These are phyloP conservation scores for Centroberyx gerrardi DNA, from an alignment of 2,797 vertebrate species.

Conservation along the genomic window DNA sequence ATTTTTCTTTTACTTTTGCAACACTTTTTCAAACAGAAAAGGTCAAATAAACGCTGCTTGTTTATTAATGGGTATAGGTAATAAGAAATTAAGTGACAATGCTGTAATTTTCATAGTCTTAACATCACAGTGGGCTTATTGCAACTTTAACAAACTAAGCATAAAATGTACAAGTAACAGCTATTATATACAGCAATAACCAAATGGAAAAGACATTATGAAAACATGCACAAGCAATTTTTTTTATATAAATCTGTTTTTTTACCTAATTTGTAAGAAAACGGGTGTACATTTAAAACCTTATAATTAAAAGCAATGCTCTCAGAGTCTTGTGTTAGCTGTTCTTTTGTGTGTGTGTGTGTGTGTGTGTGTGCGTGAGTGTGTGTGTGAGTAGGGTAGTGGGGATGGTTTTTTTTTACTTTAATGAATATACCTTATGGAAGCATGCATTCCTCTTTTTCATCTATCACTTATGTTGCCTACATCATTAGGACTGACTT, in stretches of 20 bases:
- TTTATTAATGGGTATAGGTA: neutral
- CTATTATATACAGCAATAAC: neutral
- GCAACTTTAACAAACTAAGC: neutral
- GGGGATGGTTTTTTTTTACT: neutral
- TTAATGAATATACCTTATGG: too few relatives aligned
- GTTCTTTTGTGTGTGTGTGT: neutral
- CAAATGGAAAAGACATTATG: slow-evolving; percentile 18
- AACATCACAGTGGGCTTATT: slow-evolving; percentile 3
- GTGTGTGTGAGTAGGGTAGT: neutral
- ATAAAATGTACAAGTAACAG: neutral
- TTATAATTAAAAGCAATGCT: slow-evolving; percentile 52
- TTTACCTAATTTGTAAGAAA: slow-evolving; percentile 46
- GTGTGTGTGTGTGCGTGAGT: neutral
- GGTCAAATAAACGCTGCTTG: neutral
- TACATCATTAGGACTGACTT: too few relatives aligned
- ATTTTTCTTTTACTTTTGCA: neutral
- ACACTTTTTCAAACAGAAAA: neutral
- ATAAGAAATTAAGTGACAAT: neutral
- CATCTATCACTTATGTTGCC: too few relatives aligned
- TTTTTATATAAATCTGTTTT: slow-evolving; percentile 54
- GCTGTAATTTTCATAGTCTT: slow-evolving; percentile 10
- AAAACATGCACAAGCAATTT: slow-evolving; percentile 56
- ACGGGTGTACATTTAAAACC: slow-evolving; percentile 37
- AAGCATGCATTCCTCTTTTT: too few relatives aligned
- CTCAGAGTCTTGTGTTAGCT: slow-evolving; percentile 11